These are phyloP conservation scores for Dendroctonus ponderosae DNA, from an alignment of 1,140 invertebrate genomes.

Conservation along the genomic window DNA sequence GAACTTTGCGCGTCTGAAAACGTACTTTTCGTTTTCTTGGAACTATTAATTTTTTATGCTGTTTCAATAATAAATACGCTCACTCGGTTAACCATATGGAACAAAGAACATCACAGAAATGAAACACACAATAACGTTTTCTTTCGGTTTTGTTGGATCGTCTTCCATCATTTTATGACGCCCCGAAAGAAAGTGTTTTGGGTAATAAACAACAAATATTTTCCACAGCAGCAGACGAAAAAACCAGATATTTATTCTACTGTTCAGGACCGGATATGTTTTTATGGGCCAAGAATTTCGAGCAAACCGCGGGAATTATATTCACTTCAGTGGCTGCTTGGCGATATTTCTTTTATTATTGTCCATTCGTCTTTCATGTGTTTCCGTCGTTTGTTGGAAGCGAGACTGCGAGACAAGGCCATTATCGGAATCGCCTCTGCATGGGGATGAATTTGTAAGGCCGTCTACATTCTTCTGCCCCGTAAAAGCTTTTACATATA, in stretches of 20 bases:
- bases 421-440: slow-evolving; percentile 12
- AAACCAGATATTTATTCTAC: slow-evolving; percentile 22
- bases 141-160: slow-evolving; percentile 1
- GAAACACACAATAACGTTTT: slow-evolving; percentile 24
- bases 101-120: slow-evolving; percentile 25
- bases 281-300: slow-evolving; percentile 29
- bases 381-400: slow-evolving; percentile 26
- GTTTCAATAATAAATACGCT: slow-evolving; percentile 13
- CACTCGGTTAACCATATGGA: slow-evolving; percentile 4
- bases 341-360: slow-evolving; percentile 33
- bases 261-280: slow-evolving; percentile 28
- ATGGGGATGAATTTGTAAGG: slow-evolving; percentile 24
- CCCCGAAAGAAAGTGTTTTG: slow-evolving; percentile 24
- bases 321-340: slow-evolving; percentile 23
- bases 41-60: not conserved
- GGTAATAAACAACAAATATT: slow-evolving; percentile 31
- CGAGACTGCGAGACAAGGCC: slow-evolving; percentile 10
- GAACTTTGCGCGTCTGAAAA: too few relatives aligned
- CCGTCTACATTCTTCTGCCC: slow-evolving; percentile 8
- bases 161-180: slow-evolving; percentile 16
- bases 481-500: not conserved
- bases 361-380: slow-evolving; percentile 32
- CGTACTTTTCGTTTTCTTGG: slow-evolving; percentile 22
- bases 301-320: slow-evolving; percentile 29
- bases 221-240: slow-evolving; percentile 11